phyloP scores from a whole-genome alignment of 2,797 vertebrate genomes.

The Coracias cyanogaster region DNA sequence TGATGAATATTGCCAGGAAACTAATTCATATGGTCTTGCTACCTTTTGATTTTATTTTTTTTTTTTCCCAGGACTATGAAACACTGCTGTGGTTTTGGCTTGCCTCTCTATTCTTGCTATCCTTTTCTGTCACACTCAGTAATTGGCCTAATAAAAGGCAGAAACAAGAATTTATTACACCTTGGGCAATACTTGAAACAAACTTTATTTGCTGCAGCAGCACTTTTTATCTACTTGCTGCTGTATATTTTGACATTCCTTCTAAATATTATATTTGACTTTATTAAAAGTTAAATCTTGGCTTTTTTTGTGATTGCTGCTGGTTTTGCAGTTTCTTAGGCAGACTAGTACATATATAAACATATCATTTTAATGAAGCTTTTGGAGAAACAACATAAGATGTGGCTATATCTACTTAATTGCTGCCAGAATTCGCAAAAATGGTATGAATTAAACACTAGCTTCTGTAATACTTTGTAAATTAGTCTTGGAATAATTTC shows the following conservation, averaged over 20 bases:
- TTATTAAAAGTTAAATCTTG: slow-evolving; percentile 77
- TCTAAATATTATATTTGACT: slow-evolving; percentile 77
- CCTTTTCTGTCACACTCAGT: slow-evolving; percentile 60
- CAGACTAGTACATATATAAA: slow-evolving; percentile 63
- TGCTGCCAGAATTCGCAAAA: slow-evolving; percentile 59
- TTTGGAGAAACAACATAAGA: slow-evolving; percentile 53
- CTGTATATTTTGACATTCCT: slow-evolving; percentile 73
- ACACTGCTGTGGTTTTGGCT: slow-evolving; percentile 30
- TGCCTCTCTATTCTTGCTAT: slow-evolving; percentile 22
- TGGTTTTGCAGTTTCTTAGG: slow-evolving; percentile 67
- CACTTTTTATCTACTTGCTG: slow-evolving; percentile 69
- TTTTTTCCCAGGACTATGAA: not conserved
- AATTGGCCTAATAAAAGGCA: slow-evolving; percentile 81
- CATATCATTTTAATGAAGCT: slow-evolving; percentile 56
- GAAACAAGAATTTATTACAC: slow-evolving; percentile 79
- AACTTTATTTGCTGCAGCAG: slow-evolving; percentile 81
- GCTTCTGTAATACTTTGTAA: slow-evolving; percentile 48
- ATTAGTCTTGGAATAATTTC: slow-evolving; percentile 56
- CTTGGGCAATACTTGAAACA: slow-evolving; percentile 78
- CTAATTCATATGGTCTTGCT: not conserved
- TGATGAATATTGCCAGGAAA: slow-evolving; percentile 49
- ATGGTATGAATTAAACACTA: slow-evolving; percentile 11
- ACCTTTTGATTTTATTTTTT: not conserved
- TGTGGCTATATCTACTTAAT: slow-evolving; percentile 28
- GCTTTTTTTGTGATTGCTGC: slow-evolving; percentile 57